A percentile compares a stretch with the other conserved stretches of the same genome.
Evolutionary conservation across 2,113 vertebrate species (phyloP).

Genomic region (Misgurnus mizolepis): DNA sequence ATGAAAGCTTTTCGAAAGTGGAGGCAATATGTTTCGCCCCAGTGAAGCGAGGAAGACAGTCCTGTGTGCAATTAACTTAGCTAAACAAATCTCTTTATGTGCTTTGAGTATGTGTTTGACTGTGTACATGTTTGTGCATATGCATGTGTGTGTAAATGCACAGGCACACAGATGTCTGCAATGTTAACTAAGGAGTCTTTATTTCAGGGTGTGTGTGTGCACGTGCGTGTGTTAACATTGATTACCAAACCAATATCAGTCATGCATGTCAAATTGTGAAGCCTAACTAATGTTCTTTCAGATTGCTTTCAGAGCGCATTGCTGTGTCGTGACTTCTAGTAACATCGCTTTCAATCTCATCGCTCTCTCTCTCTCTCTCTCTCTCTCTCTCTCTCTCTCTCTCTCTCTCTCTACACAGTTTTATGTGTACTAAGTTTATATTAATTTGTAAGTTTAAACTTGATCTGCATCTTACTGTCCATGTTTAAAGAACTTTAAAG

Average conservation of each 20-base stretch:
- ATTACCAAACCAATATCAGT: conserved; percentile 15
- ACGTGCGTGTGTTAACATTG: conserved; percentile 12
- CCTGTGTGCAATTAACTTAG: conserved; percentile 70
- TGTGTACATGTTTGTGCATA: not conserved
- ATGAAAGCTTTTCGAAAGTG: conserved; percentile 68
- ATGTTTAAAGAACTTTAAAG: not conserved
- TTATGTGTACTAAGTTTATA: too few relatives aligned
- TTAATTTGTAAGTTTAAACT: too few relatives aligned
- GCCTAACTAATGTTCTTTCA: conserved; percentile 34
- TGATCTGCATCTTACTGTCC: too few relatives aligned
- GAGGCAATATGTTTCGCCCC: conserved; percentile 69
- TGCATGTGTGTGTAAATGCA: conserved; percentile 5
- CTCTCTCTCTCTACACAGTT: not conserved
- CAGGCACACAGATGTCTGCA: not conserved
- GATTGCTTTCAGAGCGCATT: conserved; percentile 35
- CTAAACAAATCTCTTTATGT: conserved; percentile 58
- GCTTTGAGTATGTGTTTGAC: conserved; percentile 1
- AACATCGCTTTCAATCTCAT: not conserved
- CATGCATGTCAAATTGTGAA: conserved; percentile 30
- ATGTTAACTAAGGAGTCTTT: not conserved
- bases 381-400: not conserved
- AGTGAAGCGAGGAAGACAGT: conserved; percentile 71
- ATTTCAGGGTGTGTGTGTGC: not conserved
- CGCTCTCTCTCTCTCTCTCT: not conserved
- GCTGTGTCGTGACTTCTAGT: conserved; percentile 52